Evolutionary conservation across 23 tunicate genomes (phyloP).

Genomic region (Aplidium turbinatum): DNA sequence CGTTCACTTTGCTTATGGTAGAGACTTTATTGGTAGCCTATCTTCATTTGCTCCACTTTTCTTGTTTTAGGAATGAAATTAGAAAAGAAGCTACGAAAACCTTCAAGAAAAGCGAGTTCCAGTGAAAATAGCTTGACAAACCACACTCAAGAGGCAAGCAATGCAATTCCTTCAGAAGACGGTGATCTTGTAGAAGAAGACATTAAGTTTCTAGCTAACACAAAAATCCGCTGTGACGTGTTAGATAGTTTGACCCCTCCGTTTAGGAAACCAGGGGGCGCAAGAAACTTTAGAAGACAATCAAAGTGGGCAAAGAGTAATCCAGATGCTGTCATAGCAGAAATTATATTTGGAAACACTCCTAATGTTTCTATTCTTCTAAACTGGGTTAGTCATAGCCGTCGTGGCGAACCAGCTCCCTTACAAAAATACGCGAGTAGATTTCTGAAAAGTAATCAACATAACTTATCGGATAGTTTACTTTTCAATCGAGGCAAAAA

Average conservation of each 20-base stretch:
- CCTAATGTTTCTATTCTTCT: constrained; percentile 1
- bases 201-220: neutral
- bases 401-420: neutral
- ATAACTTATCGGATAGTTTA: neutral
- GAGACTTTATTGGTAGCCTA: too few relatives aligned
- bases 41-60: too few relatives aligned
- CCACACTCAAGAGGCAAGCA: too few relatives aligned
- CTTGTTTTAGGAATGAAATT: too few relatives aligned
- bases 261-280: neutral
- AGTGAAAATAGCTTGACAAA: too few relatives aligned
- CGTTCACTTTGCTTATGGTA: too few relatives aligned
- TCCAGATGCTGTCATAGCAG: neutral
- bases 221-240: neutral
- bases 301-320: neutral
- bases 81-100: too few relatives aligned
- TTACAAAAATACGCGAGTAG: neutral
- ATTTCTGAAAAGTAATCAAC: neutral
- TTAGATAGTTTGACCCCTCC: neutral
- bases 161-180: too few relatives aligned
- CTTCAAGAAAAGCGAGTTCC: too few relatives aligned
- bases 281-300: neutral
- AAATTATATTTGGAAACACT: neutral
- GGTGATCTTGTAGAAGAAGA: neutral
- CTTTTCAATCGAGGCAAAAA: neutral
- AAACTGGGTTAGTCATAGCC: neutral